A percentile compares a stretch with the other conserved stretches of the same genome.
Evolutionary conservation across 92 coral and sea anemone species (phyloP).

Genomic region (Plumapathes pennacea): DNA sequence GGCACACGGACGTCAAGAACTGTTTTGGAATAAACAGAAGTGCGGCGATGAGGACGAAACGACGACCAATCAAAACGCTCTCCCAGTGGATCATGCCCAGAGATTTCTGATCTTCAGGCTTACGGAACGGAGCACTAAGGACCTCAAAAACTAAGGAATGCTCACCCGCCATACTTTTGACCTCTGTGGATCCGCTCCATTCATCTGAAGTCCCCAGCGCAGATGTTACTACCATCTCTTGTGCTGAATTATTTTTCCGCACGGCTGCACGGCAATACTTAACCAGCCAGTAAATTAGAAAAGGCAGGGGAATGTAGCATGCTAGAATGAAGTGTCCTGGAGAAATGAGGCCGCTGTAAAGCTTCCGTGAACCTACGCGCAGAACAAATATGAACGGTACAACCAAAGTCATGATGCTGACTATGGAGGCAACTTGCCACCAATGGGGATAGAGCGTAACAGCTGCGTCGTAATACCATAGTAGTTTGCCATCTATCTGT

Average conservation of each 20-base stretch:
- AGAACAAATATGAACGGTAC: conserved; percentile 33
- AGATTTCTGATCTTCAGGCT: neutral
- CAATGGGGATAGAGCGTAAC: conserved; percentile 33
- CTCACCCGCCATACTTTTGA: neutral
- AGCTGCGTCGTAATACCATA: conserved; percentile 37
- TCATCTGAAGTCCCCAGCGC: neutral
- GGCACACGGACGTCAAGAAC: conserved; percentile 27
- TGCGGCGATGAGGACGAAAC: conserved; percentile 28
- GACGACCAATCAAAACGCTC: conserved; percentile 45
- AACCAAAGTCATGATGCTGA: neutral
- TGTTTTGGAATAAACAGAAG: conserved; percentile 11
- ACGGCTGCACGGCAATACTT: neutral
- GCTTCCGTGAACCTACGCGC: conserved; percentile 13
- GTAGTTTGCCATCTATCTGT: conserved; percentile 18
- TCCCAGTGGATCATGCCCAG: conserved; percentile 46
- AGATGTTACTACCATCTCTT: neutral
- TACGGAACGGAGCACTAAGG: conserved; percentile 30
- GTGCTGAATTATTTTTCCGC: neutral
- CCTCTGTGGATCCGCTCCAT: neutral
- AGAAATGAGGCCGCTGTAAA: conserved; percentile 23
- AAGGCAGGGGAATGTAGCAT: conserved; percentile 30
- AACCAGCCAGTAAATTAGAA: conserved; percentile 2
- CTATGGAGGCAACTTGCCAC: conserved; percentile 28
- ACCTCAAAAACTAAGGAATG: conserved; percentile 17
- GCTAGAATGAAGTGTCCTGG: conserved; percentile 14